Evolutionary conservation across 1,140 invertebrate species (phyloP).

Genomic region (Drosophila navojoa): DNA sequence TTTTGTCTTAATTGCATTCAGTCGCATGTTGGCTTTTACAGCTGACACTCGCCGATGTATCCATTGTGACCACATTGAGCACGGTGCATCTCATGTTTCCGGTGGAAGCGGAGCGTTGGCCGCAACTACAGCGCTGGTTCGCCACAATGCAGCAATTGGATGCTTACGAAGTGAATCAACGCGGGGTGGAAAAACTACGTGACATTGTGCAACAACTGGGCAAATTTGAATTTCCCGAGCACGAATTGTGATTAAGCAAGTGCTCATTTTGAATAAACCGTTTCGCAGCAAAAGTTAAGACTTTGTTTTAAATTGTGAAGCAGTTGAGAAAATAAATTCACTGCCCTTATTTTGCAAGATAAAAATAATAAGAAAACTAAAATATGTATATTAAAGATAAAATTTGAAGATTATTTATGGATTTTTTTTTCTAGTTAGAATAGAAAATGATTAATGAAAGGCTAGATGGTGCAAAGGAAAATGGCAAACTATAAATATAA

Average conservation of each 20-base stretch:
- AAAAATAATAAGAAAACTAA: no score
- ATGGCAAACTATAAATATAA: no score
- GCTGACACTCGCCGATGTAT: slow-evolving; percentile 80
- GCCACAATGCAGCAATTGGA: slow-evolving; percentile 68
- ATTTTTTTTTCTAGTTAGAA: no score
- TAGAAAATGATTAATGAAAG: no score
- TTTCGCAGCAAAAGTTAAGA: no score
- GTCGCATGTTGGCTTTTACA: slow-evolving; percentile 48
- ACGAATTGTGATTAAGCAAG: background rate
- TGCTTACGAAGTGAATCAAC: slow-evolving; percentile 61
- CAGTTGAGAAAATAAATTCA: no score
- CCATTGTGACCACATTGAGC: slow-evolving; percentile 80
- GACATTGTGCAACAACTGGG: slow-evolving; percentile 59
- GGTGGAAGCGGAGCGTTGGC: slow-evolving; percentile 59
- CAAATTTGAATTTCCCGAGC: slow-evolving; percentile 70
- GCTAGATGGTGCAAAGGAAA: no score
- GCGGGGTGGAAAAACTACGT: slow-evolving; percentile 66
- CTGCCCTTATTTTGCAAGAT: no score
- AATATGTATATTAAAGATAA: no score
- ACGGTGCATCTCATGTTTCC: slow-evolving; percentile 83
- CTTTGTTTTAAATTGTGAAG: no score
- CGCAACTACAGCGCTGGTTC: slow-evolving; percentile 67
- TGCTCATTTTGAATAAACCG: no score
- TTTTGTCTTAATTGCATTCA: slow-evolving; percentile 52
- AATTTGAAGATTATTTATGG: no score